These are phyloP conservation scores for Colletes collaris DNA, from an alignment of 2,888 invertebrate species.

Conservation along the genomic window DNA sequence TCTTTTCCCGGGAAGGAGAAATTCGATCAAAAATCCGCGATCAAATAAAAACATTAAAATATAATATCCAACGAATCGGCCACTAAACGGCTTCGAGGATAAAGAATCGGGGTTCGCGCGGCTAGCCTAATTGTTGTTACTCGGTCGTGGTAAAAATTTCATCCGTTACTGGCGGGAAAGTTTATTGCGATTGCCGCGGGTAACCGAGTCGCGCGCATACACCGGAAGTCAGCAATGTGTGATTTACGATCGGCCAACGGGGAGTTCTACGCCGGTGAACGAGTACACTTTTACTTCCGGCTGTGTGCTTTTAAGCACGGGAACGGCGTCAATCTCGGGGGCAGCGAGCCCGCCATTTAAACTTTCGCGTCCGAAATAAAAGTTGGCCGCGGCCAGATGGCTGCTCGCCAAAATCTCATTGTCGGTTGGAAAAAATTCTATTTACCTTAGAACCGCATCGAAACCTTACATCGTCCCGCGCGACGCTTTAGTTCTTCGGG, in stretches of 20 bases:
- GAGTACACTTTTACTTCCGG: constrained; percentile 53
- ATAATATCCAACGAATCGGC: too few species aligned
- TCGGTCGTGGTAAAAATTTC: constrained; percentile 33
- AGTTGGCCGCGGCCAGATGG: constrained; percentile 65
- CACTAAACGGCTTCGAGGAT: too few species aligned
- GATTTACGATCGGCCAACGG: constrained; percentile 51
- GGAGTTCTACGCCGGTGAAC: constrained; percentile 34
- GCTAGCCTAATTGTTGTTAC: constrained; percentile 30
- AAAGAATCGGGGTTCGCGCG: too few species aligned
- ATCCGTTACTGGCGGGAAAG: constrained; percentile 11
- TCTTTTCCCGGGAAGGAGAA: constrained; percentile 9
- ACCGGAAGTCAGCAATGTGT: constrained; percentile 56
- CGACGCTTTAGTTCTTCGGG: neutral
- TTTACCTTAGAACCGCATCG: constrained; percentile 66
- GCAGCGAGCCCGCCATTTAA: constrained; percentile 61
- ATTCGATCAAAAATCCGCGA: neutral
- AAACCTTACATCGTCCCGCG: constrained; percentile 1
- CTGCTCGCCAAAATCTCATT: constrained; percentile 70
- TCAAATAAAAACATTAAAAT: too few species aligned
- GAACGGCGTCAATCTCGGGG: constrained; percentile 60
- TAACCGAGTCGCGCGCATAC: neutral
- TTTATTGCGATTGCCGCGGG: constrained; percentile 27
- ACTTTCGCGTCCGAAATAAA: constrained; percentile 71
- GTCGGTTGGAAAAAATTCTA: constrained; percentile 68
- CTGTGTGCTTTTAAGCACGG: constrained; percentile 53